Evolutionary conservation across 2,888 invertebrate species (phyloP).

Genomic region (Drosophila quasianomalipes): DNA sequence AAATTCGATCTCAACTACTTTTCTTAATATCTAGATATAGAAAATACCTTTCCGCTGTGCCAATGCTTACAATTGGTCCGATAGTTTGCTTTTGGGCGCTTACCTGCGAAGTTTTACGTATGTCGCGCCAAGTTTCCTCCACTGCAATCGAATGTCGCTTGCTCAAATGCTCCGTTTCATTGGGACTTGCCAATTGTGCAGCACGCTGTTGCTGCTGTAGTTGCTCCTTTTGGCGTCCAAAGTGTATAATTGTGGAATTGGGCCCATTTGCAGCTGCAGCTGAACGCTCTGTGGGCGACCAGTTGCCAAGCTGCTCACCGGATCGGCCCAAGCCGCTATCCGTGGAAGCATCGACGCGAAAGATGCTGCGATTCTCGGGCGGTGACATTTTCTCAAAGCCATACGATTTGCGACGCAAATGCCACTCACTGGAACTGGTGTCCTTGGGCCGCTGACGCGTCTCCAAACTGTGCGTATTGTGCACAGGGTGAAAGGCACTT

Average conservation of each 20-base stretch:
- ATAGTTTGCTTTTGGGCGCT: neutral
- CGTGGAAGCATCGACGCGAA: conserved; percentile 90
- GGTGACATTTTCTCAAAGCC: conserved; percentile 89
- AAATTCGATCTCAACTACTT: neutral
- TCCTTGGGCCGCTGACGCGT: conserved; percentile 82
- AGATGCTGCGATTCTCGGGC: conserved; percentile 82
- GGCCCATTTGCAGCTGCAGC: conserved; percentile 42
- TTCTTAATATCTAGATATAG: neutral
- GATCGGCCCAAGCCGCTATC: conserved; percentile 92
- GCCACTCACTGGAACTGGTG: conserved; percentile 88
- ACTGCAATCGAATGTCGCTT: conserved; percentile 88
- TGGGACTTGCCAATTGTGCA: conserved; percentile 19
- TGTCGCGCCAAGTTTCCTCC: conserved; percentile 87
- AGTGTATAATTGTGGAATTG: conserved; percentile 83
- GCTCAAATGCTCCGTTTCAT: conserved; percentile 65
- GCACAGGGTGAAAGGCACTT: conserved; percentile 66
- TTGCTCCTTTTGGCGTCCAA: conserved; percentile 63
- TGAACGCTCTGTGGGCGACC: conserved; percentile 83
- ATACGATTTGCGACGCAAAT: conserved; percentile 91
- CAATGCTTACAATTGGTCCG: neutral
- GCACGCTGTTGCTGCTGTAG: conserved; percentile 23
- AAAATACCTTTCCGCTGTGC: neutral
- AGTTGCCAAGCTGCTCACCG: conserved; percentile 88
- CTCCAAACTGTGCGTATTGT: conserved; percentile 83
- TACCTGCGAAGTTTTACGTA: conserved; percentile 84